Evolutionary conservation across 2,113 vertebrate genomes (phyloP).

Genomic region (Malurus cyaneus): DNA sequence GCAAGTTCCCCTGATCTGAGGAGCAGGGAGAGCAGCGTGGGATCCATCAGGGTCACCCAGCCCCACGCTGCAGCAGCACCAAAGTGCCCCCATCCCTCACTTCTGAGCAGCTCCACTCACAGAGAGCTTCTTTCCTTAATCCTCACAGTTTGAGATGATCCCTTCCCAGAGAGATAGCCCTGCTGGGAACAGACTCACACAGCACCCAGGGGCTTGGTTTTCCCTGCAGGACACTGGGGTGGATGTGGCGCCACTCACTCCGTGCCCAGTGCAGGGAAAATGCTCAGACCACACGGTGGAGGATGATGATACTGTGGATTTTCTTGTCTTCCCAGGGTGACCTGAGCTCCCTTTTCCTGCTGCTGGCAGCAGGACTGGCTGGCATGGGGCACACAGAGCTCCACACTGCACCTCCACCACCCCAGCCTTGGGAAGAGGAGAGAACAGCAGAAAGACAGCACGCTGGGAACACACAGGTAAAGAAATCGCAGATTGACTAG

Average conservation of each 20-base stretch:
- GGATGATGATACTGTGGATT: background rate
- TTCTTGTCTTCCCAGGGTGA: background rate
- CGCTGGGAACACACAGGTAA: background rate
- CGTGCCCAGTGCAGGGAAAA: background rate
- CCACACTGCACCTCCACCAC: background rate
- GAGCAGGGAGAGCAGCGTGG: too few species aligned
- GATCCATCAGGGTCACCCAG: too few species aligned
- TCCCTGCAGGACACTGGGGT: background rate
- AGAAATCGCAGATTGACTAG: background rate
- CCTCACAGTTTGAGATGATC: background rate
- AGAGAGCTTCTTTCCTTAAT: background rate
- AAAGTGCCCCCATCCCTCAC: too few species aligned
- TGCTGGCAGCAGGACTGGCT: background rate
- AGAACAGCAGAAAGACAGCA: background rate
- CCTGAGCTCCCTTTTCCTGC: background rate
- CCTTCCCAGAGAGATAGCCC: background rate
- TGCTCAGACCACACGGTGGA: accelerated
- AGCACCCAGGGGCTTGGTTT: accelerated
- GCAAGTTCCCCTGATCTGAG: too few species aligned
- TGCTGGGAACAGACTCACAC: accelerated
- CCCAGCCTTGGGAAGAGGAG: background rate
- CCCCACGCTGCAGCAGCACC: too few species aligned
- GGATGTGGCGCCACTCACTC: background rate
- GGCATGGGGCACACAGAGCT: background rate
- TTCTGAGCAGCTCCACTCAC: background rate